Conservation (phyloP, 2,888 invertebrate genomes). For the Bellardia bayeri region DNA sequence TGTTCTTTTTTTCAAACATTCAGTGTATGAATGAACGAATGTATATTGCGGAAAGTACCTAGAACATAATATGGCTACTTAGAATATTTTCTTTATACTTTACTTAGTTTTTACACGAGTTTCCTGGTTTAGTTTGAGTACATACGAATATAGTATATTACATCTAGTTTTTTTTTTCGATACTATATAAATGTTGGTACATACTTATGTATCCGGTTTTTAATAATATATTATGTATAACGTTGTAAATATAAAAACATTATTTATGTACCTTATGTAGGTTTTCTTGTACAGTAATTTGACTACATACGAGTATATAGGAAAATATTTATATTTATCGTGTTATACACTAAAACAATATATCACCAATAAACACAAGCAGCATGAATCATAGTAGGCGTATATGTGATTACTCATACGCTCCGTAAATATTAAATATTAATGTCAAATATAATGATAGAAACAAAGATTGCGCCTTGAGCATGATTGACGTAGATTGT, state of each 20-base stretch:
- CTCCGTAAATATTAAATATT: too few species aligned
- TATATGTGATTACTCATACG: too few species aligned
- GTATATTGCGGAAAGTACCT: not conserved
- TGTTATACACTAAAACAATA: too few species aligned
- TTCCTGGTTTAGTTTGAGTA: slow-evolving; percentile 23
- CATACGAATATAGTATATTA: not conserved
- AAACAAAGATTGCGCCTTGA: too few species aligned
- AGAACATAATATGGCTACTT: slow-evolving; percentile 5
- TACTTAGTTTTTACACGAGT: slow-evolving; percentile 11
- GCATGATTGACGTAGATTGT: too few species aligned
- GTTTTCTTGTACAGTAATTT: not conserved
- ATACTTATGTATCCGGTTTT: slow-evolving; percentile 2
- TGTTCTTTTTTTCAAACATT: not conserved
- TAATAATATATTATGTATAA: slow-evolving; percentile 2
- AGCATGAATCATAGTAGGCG: too few species aligned
- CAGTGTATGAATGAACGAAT: not conserved
- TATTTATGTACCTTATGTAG: not conserved
- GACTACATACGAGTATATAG: too few species aligned
- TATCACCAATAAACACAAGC: too few species aligned
- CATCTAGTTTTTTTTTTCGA: not conserved
- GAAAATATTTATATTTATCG: too few species aligned
- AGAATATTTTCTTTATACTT: slow-evolving; percentile 20
- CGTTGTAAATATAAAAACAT: not conserved
- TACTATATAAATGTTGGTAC: not conserved
- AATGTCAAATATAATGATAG: too few species aligned